Evolutionary conservation across 2,888 invertebrate genomes (phyloP).

Genomic region (Cloeon dipterum): DNA sequence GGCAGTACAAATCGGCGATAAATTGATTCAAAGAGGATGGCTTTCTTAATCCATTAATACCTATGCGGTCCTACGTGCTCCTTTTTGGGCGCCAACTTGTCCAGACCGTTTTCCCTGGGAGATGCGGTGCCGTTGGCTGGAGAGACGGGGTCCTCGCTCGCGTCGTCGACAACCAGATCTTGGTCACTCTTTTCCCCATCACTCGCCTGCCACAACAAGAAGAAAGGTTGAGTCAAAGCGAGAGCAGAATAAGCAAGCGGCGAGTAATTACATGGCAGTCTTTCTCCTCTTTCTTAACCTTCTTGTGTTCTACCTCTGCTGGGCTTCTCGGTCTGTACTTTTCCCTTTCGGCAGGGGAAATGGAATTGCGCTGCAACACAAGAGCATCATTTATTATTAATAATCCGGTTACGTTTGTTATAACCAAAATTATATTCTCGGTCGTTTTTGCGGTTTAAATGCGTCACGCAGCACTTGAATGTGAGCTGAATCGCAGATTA

Average conservation of each 20-base stretch:
- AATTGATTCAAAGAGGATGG: too few species aligned
- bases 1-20: too few species aligned
- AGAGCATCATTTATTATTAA: too few species aligned
- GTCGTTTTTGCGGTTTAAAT: too few species aligned
- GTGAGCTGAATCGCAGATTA: too few species aligned
- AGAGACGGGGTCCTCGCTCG: conserved; percentile 72
- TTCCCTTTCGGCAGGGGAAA: conserved; percentile 62
- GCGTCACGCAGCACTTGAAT: too few species aligned
- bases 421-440: too few species aligned
- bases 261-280: conserved; percentile 47
- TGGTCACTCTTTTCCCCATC: conserved; percentile 74
- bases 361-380: conserved; percentile 50
- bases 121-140: conserved; percentile 74
- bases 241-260: conserved; percentile 4
- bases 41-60: too few species aligned
- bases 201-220: conserved; percentile 31
- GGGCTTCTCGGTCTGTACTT: conserved; percentile 65
- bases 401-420: too few species aligned
- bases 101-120: conserved; percentile 68
- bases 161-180: conserved; percentile 86
- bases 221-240: neutral
- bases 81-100: conserved; percentile 53
- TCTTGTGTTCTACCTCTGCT: conserved; percentile 47
- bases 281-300: conserved; percentile 49
- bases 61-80: conserved; percentile 48